Conservation (phyloP, 2,797 vertebrate species). For the Hylomyscus alleni region DNA sequence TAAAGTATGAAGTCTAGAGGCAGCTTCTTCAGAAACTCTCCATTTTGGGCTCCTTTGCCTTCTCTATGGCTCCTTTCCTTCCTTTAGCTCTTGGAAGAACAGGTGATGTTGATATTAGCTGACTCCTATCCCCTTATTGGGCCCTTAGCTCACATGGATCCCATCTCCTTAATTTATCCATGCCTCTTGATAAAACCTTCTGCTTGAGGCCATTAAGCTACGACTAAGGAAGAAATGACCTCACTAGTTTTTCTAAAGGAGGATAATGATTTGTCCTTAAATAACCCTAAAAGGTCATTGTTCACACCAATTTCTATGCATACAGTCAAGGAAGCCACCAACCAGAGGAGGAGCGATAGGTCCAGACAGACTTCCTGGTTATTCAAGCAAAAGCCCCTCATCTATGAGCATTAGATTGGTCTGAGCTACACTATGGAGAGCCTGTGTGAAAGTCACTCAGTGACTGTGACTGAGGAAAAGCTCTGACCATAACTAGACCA, state of each 20-base stretch:
- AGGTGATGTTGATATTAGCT: background rate
- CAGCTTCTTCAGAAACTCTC: background rate
- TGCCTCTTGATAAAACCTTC: constrained; percentile 64
- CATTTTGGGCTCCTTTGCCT: background rate
- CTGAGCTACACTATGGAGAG: background rate
- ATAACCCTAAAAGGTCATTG: constrained; percentile 54
- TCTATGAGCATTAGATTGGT: background rate
- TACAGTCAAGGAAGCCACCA: background rate
- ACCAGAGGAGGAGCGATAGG: background rate
- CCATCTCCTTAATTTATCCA: constrained; percentile 51
- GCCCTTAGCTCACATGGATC: background rate
- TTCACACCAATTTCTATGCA: constrained; percentile 41
- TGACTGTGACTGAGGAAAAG: background rate
- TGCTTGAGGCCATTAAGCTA: constrained; percentile 43
- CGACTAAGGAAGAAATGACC: constrained; percentile 61
- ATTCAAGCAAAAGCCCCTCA: background rate
- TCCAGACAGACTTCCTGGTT: background rate
- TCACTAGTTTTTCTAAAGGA: constrained; percentile 47
- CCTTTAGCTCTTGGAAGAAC: constrained; percentile 15
- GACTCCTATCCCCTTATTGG: background rate
- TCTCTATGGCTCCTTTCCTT: background rate
- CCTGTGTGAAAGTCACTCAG: background rate
- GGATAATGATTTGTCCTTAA: constrained; percentile 64
- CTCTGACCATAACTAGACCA: background rate
- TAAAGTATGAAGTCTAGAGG: background rate